Evolutionary conservation across 1,140 invertebrate genomes (phyloP), one percentile per base, ranked within the genome.

Genomic region (Atta colombica): DNA sequence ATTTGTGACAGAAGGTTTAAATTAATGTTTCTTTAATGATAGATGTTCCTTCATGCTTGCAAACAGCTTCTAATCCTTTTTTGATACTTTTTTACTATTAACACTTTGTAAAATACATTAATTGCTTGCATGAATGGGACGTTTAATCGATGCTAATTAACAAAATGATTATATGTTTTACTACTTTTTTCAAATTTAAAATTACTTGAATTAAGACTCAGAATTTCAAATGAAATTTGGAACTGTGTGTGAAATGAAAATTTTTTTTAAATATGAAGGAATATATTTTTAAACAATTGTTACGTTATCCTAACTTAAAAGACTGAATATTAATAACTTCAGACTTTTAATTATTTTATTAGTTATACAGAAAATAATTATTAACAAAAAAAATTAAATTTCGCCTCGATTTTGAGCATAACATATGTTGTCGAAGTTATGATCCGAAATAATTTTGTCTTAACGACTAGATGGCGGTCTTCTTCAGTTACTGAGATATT

Each of bases 41-140:
- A 51, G 2, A 45, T 84, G 25, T 82, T 82, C 55, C 7, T 74
- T 82, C 35, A 49, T 82, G 68, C 80, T 58, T 82, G 55, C 18
- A 18, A 71, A 71, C 14, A 45, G 39, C n/a, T 45, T 75, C 4
- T 61, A n/a, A 84, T 45, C 66, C 45, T 18, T 53, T 21, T 69
- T 85, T 51, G 35, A 89, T 65, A 51, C 82, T 72, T 25, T 25
- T 25, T 25, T 25, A 25, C 55, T 68, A 78, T 90, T 89, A 78
- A 7, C 66, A 89, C 66, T 63, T 65, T 75, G 88, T 80, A 55
- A 89, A 81, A 49, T 69, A 80, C 80, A 85, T 89, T 68, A 87
- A 90, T 49, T 71, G 88, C 80, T 90, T 90, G 80, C 68, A 74
- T 68, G 55, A 90, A 90, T 90, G 77, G 66, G 65, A 68, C 31